These are phyloP conservation scores for Phoebastria nigripes DNA, from an alignment of 2,797 vertebrate genomes.

Conservation along the genomic window DNA sequence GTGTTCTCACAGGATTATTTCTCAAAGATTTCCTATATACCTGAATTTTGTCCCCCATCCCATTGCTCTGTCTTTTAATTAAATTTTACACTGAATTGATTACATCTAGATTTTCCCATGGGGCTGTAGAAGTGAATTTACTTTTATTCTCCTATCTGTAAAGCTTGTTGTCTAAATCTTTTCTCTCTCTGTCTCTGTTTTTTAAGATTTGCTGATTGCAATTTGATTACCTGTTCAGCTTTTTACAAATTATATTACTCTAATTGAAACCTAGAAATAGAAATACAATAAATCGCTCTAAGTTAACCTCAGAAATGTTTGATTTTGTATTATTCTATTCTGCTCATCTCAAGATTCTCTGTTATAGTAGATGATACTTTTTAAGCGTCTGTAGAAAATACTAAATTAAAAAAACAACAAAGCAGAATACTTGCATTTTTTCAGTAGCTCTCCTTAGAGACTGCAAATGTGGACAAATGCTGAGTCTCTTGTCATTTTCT, in stretches of 20 bases:
- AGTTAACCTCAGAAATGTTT: constrained; percentile 9
- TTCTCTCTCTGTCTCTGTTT: not conserved
- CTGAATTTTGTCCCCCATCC: not conserved
- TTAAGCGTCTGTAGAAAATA: not conserved
- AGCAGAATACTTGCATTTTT: not conserved
- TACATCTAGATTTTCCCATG: constrained; percentile 7
- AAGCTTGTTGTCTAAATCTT: constrained; percentile 27
- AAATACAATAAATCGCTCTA: constrained; percentile 3
- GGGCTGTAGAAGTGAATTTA: not conserved
- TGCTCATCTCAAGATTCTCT: not conserved
- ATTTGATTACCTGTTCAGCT: constrained; percentile 46
- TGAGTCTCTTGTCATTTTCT: not conserved
- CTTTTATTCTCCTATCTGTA: constrained; percentile 26
- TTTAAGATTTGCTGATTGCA: constrained; percentile 30
- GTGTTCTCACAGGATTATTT: not conserved
- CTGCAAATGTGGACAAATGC: not conserved
- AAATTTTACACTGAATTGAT: constrained; percentile 39
- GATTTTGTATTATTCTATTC: not conserved
- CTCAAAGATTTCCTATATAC: constrained; percentile 45
- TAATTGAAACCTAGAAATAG: constrained; percentile 43
- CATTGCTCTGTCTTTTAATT: constrained; percentile 33
- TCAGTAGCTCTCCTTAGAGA: not conserved
- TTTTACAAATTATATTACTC: constrained; percentile 37
- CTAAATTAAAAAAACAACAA: not conserved
- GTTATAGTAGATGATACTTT: not conserved